These are phyloP conservation scores for Augochlora pura DNA, from an alignment of 1,140 invertebrate species.

Conservation along the genomic window DNA sequence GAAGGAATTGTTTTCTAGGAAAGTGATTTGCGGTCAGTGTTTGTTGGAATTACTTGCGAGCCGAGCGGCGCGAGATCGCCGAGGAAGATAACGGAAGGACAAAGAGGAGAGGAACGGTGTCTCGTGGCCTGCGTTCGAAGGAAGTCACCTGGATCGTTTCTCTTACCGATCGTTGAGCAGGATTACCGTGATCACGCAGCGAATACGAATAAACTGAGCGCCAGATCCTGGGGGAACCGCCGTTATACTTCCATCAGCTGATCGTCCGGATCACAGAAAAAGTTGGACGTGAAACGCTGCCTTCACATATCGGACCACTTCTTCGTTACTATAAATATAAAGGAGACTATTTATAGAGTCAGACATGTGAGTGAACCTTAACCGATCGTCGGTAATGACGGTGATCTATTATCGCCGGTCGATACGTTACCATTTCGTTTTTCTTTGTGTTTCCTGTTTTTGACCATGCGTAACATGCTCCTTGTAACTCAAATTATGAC, in stretches of 20 bases:
- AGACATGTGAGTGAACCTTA: constrained; percentile 14
- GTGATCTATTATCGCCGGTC: not conserved
- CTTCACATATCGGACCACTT: not conserved
- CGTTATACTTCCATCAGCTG: not conserved
- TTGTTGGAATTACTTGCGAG: not conserved
- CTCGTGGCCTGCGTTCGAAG: not conserved
- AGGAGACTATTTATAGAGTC: constrained; percentile 56
- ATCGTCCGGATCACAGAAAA: not conserved
- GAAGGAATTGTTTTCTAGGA: constrained; percentile 1
- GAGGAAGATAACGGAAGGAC: not conserved
- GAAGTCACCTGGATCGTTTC: constrained; percentile 1
- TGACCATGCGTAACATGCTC: no score
- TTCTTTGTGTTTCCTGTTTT: not conserved
- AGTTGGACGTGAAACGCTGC: not conserved
- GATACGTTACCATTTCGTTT: constrained; percentile 8
- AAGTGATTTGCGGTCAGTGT: constrained; percentile 14
- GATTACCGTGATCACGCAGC: not conserved
- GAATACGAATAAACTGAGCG: not conserved
- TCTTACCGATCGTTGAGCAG: constrained; percentile 45
- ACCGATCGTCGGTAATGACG: constrained; percentile 40
- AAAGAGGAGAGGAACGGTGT: not conserved
- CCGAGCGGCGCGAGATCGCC: not conserved
- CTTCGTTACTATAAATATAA: constrained; percentile 54
- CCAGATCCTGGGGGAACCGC: not conserved
- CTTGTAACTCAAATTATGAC: no score